Evolutionary conservation across 2,113 vertebrate species (phyloP), one percentile per base, ranked within the genome.

Genomic region (Chelonoidis abingdonii): DNA sequence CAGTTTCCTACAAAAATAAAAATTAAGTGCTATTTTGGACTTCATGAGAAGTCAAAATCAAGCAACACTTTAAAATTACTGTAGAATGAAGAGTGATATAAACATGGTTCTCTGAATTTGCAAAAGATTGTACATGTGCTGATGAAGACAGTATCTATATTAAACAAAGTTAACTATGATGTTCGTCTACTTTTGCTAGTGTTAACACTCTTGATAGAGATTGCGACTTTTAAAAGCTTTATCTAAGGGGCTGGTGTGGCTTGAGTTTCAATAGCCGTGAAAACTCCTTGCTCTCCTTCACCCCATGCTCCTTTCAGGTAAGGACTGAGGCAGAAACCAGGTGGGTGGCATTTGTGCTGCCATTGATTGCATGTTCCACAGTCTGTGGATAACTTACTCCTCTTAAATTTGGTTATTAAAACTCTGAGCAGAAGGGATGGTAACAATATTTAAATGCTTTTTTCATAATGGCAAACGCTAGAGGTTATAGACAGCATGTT

Each of bases 161-260:
- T 95, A 93, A 97, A 96, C 95, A 95, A 96, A 97, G 72, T 80
- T 65, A 93, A 49, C 65, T 89, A 13, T 8, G 4, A 21, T 53
- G 56, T 93, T 98, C 89, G 57, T 92, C 84, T 87, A 88, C 31
- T 16, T 97, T 93, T 95, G 14, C 49, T 91, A 62, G 57, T 85
- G 2, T 86, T 57, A 92, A 75, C 91, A 87, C 89, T 62, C 24
- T 79, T 88, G 79, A 81, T 44, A 75, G 65, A 72, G 29, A 31
- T 1, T 84, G 62, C 10, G 3, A 3, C 76, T 89, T 86, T 81
- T 56, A 19, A 92, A 75, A 78, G 10, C 35, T 84, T 86, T 91
- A 85, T 35, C 16, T 53, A 4, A 0, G 0, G 38, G 14, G 29
- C 14, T 83, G 22, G 54, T 81, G 0, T 91, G 83, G 38, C 13